Evolutionary conservation across 2,888 invertebrate species (phyloP).

Genomic region (Oxytorus armatus): DNA sequence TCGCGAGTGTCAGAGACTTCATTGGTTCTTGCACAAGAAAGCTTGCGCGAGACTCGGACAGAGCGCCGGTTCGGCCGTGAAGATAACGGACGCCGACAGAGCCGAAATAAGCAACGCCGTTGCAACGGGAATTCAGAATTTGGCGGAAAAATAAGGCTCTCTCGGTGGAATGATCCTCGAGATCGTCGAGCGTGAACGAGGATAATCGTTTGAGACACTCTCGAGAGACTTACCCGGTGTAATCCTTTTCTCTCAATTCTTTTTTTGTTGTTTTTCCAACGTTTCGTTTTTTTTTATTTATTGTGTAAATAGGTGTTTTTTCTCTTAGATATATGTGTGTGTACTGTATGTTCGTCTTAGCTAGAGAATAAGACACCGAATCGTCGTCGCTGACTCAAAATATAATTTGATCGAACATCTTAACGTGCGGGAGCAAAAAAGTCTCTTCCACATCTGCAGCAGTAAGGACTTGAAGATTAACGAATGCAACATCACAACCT

Average conservation of each 20-base stretch:
- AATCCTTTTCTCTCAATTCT: neutral
- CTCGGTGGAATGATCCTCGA: neutral
- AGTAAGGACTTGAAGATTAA: conserved; percentile 5
- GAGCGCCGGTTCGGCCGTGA: conserved; percentile 59
- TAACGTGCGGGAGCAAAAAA: neutral
- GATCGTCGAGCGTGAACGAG: conserved; percentile 13
- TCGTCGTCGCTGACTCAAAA: conserved; percentile 9
- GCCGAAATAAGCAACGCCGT: conserved; percentile 78
- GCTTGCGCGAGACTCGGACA: conserved; percentile 88
- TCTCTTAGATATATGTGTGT: conserved; percentile 51
- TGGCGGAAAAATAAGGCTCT: conserved; percentile 70
- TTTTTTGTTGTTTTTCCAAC: conserved; percentile 7
- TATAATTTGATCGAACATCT: neutral
- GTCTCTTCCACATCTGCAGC: neutral
- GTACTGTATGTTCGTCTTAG: conserved; percentile 61
- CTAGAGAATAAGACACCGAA: conserved; percentile 49
- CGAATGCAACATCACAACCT: conserved; percentile 18
- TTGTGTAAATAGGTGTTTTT: conserved; percentile 65
- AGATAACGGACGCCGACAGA: conserved; percentile 77
- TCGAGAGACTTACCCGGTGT: conserved; percentile 29
- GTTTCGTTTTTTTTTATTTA: conserved; percentile 62
- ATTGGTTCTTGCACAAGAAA: conserved; percentile 96
- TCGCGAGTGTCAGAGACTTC: conserved; percentile 96
- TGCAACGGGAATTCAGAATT: conserved; percentile 77
- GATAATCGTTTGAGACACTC: conserved; percentile 8